These are phyloP conservation scores for Drosophila cyrtoloma DNA, from an alignment of 2,888 invertebrate species.

Conservation along the genomic window DNA sequence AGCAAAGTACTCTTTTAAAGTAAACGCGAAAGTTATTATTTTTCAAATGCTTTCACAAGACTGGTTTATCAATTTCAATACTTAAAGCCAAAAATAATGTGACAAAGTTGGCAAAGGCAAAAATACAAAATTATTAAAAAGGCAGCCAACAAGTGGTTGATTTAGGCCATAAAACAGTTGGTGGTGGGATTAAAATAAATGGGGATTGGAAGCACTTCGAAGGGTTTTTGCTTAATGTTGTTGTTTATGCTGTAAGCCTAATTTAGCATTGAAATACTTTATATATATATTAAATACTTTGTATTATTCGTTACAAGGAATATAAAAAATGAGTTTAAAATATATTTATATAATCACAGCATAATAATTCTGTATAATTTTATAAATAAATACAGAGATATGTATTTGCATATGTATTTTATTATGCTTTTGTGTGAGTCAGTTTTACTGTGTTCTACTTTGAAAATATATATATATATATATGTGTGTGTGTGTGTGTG, in stretches of 20 bases:
- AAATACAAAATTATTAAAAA: not conserved
- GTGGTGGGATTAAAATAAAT: not conserved
- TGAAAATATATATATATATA: conserved; percentile 4
- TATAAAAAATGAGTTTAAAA: no score
- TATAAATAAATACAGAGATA: conserved; percentile 13
- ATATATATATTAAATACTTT: not conserved
- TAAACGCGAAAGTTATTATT: conserved; percentile 33
- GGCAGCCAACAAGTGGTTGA: conserved; percentile 8
- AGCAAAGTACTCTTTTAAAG: not conserved
- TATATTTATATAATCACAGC: not conserved
- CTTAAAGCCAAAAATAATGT: not conserved
- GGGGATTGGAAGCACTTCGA: not conserved
- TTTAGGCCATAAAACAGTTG: not conserved
- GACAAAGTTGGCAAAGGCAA: conserved; percentile 1
- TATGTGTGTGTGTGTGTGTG: not conserved
- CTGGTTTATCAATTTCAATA: not conserved
- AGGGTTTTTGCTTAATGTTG: not conserved
- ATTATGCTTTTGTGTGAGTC: conserved; percentile 29
- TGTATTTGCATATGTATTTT: conserved; percentile 1
- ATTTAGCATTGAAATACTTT: not conserved
- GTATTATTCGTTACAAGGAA: no score
- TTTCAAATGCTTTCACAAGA: conserved; percentile 20
- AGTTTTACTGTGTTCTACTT: conserved; percentile 24
- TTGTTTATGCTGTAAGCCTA: not conserved
- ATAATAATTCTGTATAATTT: conserved; percentile 8